Percentiles rank a stretch among this genome's conserved stretches.
Conservation (phyloP, 2,113 vertebrate species). For the Piaya cayana region DNA sequence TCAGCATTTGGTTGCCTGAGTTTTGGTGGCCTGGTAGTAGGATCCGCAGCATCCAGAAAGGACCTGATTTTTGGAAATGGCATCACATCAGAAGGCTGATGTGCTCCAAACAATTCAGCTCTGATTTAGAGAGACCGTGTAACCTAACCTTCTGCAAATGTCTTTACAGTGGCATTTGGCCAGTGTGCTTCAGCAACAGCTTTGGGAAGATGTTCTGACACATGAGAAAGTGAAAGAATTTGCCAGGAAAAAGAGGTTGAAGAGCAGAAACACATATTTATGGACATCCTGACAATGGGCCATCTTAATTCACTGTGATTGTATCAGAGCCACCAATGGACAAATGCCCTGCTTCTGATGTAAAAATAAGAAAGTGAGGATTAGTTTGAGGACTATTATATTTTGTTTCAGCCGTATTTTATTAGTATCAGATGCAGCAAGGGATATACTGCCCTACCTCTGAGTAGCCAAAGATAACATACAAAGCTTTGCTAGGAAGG, state of each 20-base stretch:
- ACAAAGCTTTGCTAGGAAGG: neutral
- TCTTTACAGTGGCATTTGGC: conserved; percentile 34
- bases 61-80: neutral
- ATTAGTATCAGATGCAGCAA: conserved; percentile 1
- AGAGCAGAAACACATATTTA: conserved; percentile 25
- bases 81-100: neutral
- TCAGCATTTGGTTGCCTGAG: neutral
- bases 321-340: neutral
- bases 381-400: neutral
- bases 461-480: conserved; percentile 44
- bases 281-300: neutral
- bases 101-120: neutral
- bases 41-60: neutral
- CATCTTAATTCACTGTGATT: neutral
- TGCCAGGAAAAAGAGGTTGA: conserved; percentile 40
- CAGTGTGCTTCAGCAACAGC: neutral
- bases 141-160: conserved; percentile 42
- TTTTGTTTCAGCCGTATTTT: conserved; percentile 34
- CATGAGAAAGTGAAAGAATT: conserved; percentile 8
- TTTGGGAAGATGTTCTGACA: conserved; percentile 43
- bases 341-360: conserved; percentile 33
- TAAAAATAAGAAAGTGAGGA: neutral
- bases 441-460: neutral
- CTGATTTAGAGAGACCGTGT: neutral
- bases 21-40: neutral